A percentile compares a stretch with the other conserved stretches of the same genome.
phyloP scores from a whole-genome alignment of 2,797 vertebrate genomes.

The Serranus cabrilla region DNA sequence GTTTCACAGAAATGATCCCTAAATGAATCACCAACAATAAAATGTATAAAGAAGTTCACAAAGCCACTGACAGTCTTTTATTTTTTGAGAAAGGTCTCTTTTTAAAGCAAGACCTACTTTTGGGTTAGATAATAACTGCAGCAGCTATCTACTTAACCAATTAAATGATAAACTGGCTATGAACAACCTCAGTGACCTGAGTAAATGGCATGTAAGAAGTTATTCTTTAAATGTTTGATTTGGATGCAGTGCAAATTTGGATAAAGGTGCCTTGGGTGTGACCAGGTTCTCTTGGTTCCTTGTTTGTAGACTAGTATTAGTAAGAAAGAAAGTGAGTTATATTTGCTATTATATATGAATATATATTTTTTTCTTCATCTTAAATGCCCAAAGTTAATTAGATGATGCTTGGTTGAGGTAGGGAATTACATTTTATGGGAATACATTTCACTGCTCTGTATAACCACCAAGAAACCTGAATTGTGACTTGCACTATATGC shows the following conservation, averaged over 20 bases:
- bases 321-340: neutral
- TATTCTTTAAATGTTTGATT: constrained; percentile 38
- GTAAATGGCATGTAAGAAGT: constrained; percentile 24
- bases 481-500: constrained; percentile 45
- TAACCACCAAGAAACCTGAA: constrained; percentile 27
- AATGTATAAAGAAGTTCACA: constrained; percentile 64
- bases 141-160: constrained; percentile 34
- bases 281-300: neutral
- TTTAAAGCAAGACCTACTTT: constrained; percentile 53
- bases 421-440: neutral
- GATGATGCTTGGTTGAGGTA: neutral
- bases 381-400: neutral
- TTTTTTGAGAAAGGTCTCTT: constrained; percentile 47
- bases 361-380: neutral
- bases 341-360: neutral
- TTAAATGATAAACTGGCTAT: constrained; percentile 23
- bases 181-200: constrained; percentile 22
- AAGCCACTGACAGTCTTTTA: constrained; percentile 59
- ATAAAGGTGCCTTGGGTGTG: constrained; percentile 27
- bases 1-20: constrained; percentile 74
- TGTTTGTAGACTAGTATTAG: constrained; percentile 19
- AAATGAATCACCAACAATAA: constrained; percentile 71
- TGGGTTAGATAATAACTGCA: constrained; percentile 39
- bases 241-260: constrained; percentile 33
- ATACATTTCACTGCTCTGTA: constrained; percentile 17